A percentile compares a stretch with the other conserved stretches of the same genome.
phyloP scores from a whole-genome alignment of 2,113 vertebrate species.

The Epinephelus fuscoguttatus region DNA sequence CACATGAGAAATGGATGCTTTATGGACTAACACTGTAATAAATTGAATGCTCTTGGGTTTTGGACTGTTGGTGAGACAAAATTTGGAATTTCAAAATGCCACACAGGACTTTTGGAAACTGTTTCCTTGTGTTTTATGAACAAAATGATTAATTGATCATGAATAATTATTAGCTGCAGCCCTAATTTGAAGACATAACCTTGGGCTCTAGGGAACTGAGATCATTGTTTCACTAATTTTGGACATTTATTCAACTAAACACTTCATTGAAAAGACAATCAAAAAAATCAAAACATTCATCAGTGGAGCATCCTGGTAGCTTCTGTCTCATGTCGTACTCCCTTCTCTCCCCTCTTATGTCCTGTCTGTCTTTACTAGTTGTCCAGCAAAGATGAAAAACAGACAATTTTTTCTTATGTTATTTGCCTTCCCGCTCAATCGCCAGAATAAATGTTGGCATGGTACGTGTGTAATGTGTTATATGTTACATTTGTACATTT shows the following conservation, averaged over 20 bases:
- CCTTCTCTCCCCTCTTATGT: background rate
- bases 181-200: background rate
- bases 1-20: background rate
- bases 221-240: background rate
- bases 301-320: background rate
- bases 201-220: background rate
- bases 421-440: too few species aligned
- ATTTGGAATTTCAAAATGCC: background rate
- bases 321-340: constrained; percentile 10
- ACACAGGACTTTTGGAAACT: background rate
- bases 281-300: background rate
- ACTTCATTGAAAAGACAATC: background rate
- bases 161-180: background rate
- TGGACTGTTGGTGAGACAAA: background rate
- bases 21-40: background rate
- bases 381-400: constrained; percentile 1
- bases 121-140: background rate
- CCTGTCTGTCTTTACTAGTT: background rate
- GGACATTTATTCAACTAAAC: background rate
- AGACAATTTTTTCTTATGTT: background rate
- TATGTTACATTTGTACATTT: too few species aligned
- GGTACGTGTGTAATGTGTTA: too few species aligned
- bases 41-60: background rate
- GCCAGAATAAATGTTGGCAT: too few species aligned
- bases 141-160: background rate